Percentiles rank a stretch among this genome's conserved stretches.
phyloP scores from a whole-genome alignment of 2,113 vertebrate species.

The Lepidothrix coronata region DNA sequence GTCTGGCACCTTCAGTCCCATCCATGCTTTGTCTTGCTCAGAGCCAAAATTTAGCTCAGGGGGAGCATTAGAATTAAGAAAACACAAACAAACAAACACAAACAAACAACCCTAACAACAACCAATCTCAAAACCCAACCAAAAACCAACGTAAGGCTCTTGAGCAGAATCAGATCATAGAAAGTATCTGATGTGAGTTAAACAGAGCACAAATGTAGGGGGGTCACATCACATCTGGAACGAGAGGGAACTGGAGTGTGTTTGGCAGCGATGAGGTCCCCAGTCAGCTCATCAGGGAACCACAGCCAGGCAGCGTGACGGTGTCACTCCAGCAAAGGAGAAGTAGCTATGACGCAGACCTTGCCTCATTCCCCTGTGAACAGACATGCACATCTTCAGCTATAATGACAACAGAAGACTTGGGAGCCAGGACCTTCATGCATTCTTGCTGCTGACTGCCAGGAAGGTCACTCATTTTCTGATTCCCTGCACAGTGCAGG shows the following conservation, averaged over 20 bases:
- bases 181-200: not conserved
- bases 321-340: not conserved
- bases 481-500: not conserved
- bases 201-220: not conserved
- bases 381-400: not conserved
- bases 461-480: not conserved
- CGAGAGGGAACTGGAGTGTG: not conserved
- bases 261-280: not conserved
- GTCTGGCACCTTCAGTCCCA: not conserved
- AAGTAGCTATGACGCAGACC: not conserved
- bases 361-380: not conserved
- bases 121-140: accelerated
- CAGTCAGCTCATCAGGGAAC: not conserved
- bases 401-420: not conserved
- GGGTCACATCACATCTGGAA: not conserved
- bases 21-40: not conserved
- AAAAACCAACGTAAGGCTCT: not conserved
- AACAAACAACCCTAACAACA: not conserved
- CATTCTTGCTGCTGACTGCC: accelerated
- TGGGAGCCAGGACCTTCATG: not conserved
- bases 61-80: not conserved
- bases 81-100: not conserved
- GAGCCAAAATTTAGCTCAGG: not conserved
- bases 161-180: not conserved
- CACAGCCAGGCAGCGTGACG: accelerated